Evolutionary conservation across 2,888 invertebrate genomes (phyloP), one percentile per base, ranked within the genome.

Genomic region (Caenorhabditis macrosperma): DNA sequence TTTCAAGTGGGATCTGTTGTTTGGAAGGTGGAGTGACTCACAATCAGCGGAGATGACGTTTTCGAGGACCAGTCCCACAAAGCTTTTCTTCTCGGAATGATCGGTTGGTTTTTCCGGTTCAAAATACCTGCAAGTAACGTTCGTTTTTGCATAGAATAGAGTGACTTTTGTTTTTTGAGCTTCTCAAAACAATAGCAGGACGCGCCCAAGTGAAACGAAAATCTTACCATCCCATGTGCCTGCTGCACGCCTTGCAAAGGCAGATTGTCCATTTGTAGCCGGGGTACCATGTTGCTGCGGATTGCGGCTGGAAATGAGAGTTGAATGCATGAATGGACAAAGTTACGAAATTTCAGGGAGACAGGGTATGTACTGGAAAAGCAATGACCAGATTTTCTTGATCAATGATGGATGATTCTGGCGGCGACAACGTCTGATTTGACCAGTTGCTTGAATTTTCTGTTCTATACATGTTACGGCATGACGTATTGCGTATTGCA

Each of bases 1-100:
- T 33, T 38, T 38, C 38, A 10, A 9, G 15, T 2, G 38, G 3
- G 15, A 9, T 46, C 4, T 9, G 4, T 24, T 12, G 12, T 12
- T n/a, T 17, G 24, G 24, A 17, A n/a, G n/a, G n/a, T 24, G 0
- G 52, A 71, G 22, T 48, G 22, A 82, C 82, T 82, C 46, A 82
- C 84, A 82, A 77, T 84, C 84, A 3, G 82, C 82, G 17, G 82
- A 81, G 7, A 84, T 84, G 69, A 84, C 63, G 46, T 81, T 75
- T n/a, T 84, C 84, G 20, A 84, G 54, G 12, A 84, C 76, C 26
- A 84, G 59, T 5, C 84, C 84, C 24, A 81, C 77, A 54, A 84
- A 84, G 44, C 79, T 78, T 22, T 68, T 67, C 22, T 75, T 78
- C 15, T 67, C 67, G 5, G 30, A 12, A 3, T 60, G 46, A 7